Base-by-base conservation (phyloP, 2,797 vertebrate genomes). In the Cryptoblepharus egeriae region DNA sequence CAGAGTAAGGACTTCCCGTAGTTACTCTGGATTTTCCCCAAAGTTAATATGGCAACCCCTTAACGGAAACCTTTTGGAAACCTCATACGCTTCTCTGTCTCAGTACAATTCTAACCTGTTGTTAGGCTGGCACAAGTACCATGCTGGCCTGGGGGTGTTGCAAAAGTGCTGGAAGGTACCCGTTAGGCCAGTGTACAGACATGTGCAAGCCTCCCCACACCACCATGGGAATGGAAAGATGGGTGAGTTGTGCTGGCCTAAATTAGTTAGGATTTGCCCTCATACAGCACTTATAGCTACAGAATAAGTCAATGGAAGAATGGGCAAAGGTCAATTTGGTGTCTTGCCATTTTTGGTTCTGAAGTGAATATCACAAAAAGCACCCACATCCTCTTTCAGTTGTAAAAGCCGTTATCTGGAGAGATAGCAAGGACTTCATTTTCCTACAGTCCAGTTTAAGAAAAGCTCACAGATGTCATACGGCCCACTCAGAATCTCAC, bases 351-450 rank as follows among this genome's bases (percentile, higher is more conserved):
- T 69, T 63, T 71, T 74, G 80, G 57, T 61, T 55, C 45, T 79
- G 65, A n/a, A n/a, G n/a, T n/a, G n/a, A 52, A 28, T 61, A 52
- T 30, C 68, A 61, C 37, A n/a, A 49, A 84, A 73, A 2, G 0
- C 0, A 26, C 80, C 81, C 73, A 10, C 67, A 49, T 7, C 1
- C 5, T 77, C 79, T 83, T 69, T 73, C 57, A 87, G 16, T 24
- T 70, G 6, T 30, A 77, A 89, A 89, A 83, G 3, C 2, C 60
- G n/a, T 81, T 2, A 74, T 84, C 86, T 83, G 35, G 9, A 6
- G 24, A 79, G 75, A 84, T 12, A 57, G 0, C 3, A 76, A 22
- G 20, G 15, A 55, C 61, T 68, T 79, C 76, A 26, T 67, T 77
- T 69, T 69, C 77, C 77, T 77, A 26, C 52, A 30, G 61, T 28